Percentiles rank a stretch among this genome's conserved stretches.
phyloP scores from a whole-genome alignment of 2,113 vertebrate genomes.

The Hassar affinis region DNA sequence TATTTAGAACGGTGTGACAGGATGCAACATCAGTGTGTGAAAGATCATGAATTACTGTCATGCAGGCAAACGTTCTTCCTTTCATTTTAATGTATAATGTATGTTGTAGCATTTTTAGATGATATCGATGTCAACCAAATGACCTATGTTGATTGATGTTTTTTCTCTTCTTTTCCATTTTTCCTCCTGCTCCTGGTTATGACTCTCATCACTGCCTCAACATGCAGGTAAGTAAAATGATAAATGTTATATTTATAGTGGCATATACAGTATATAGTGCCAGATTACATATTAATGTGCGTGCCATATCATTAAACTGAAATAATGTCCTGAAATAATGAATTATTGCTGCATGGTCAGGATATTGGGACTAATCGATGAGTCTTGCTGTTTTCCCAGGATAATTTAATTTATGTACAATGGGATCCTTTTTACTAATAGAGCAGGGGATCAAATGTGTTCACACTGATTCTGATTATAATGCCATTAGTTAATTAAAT shows the following conservation, averaged over 20 bases:
- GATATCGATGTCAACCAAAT: background rate
- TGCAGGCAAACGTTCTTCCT: background rate
- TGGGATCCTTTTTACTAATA: constrained; percentile 12
- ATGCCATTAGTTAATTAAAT: constrained; percentile 47
- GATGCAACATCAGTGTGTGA: background rate
- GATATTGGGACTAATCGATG: background rate
- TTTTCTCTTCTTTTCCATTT: background rate
- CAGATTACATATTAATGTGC: background rate
- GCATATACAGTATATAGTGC: background rate
- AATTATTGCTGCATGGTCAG: background rate
- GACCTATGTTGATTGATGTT: background rate
- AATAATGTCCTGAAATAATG: background rate
- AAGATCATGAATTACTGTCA: background rate
- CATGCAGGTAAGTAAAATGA: constrained; percentile 21
- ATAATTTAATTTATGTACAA: background rate
- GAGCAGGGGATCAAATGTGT: constrained; percentile 18
- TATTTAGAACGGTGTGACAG: background rate
- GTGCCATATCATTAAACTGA: background rate
- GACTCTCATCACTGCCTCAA: background rate
- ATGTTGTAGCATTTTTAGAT: background rate
- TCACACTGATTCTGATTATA: constrained; percentile 43
- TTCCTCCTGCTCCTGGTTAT: background rate
- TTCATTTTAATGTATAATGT: background rate
- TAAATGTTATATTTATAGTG: constrained; percentile 1
- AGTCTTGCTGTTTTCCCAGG: background rate